Base-by-base conservation (phyloP, 2,113 vertebrate genomes). In the Melanerpes formicivorus region DNA sequence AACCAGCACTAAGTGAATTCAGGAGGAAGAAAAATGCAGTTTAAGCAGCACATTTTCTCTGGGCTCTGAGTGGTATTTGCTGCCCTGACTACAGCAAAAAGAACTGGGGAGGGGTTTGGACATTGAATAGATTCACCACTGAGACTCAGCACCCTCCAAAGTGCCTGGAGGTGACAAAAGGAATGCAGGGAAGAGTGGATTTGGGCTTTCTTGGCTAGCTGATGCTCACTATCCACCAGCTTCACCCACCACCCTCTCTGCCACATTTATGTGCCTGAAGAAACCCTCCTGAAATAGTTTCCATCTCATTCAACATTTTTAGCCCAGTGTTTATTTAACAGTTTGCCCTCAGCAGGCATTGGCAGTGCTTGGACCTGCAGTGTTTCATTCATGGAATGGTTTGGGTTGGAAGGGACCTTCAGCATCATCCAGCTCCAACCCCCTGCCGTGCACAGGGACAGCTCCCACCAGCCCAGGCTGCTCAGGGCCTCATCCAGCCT, bases 221-320 rank as follows among this genome's bases (percentile, higher is more conserved):
- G 69, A 78, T 78, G 27, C 73, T 60, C 12, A 21, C 4, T 46
- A 46, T 34, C 69, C 59, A 81, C 70, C 78, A 69, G 13, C 52
- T 83, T 74, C 9, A 85, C n/a, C 80, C 90, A 69, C n/a, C n/a
- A 54, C 23, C 4, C 18, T 78, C 62, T 29, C 25, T 4, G 59
- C 34, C 40, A 14, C 32, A 34, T 77, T 80, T 65, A 46, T 76
- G 91, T 69, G 9, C 71, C 58, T 58, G 23, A 71, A 80, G 72
- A 83, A 85, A 94, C 79, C 60, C 42, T 92, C 46, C 63, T 66
- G 6, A 80, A 84, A 81, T 92, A 76, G 79, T 94, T 95, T 87
- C 84, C 84, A 79, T 72, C 88, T 88, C 63, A 63, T 84, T 87
- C 84, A 81, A 23, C 29, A 22, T 54, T 90, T 91, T 66, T 82